These are phyloP conservation scores for Alauda arvensis DNA, from an alignment of 2,797 vertebrate genomes.

Conservation along the genomic window DNA sequence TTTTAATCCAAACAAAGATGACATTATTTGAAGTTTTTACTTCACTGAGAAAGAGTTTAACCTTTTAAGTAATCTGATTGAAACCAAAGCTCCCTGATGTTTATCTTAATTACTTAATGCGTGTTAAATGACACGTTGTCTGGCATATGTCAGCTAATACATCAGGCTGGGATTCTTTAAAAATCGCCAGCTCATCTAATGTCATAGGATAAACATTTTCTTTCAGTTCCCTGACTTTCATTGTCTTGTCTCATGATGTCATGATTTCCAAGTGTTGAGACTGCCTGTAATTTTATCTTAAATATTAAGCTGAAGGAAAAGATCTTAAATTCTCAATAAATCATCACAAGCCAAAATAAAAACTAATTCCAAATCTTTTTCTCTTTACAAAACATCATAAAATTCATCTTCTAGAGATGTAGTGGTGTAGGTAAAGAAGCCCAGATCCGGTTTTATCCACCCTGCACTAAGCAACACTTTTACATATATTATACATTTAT, in stretches of 20 bases:
- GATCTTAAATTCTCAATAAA: background rate
- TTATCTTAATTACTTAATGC: constrained; percentile 36
- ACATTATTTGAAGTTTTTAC: background rate
- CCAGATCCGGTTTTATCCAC: background rate
- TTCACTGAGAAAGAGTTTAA: constrained; percentile 6
- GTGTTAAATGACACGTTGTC: background rate
- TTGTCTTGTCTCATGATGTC: background rate
- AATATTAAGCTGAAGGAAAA: background rate
- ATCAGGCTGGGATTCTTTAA: background rate
- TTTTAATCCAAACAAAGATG: background rate
- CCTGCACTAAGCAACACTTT: background rate
- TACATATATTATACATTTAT: background rate
- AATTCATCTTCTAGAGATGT: background rate
- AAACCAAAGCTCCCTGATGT: constrained; percentile 19
- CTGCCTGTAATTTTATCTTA: background rate
- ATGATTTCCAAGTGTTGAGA: background rate
- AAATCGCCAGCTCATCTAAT: background rate
- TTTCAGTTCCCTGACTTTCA: background rate
- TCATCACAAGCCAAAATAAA: background rate
- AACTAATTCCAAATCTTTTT: background rate
- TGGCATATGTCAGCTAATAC: background rate
- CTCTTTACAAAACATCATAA: background rate
- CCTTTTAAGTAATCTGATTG: constrained; percentile 40
- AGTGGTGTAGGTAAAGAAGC: background rate
- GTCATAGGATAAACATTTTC: background rate